Conservation (phyloP, 2,888 invertebrate species). For the Hedychridium roseum region DNA sequence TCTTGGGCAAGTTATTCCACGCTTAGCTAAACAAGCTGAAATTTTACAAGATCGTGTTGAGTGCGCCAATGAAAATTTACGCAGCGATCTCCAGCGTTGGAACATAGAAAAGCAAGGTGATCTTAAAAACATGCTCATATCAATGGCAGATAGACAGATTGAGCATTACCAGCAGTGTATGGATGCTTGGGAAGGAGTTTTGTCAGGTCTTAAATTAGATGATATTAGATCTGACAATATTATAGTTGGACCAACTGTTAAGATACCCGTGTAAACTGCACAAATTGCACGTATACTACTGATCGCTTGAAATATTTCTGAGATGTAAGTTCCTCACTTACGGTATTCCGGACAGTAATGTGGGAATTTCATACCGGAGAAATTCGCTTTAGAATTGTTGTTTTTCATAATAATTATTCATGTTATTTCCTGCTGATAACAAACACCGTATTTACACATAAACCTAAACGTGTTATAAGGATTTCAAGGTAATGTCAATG, state of each 20-base stretch:
- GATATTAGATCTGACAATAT: constrained; percentile 47
- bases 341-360: no score
- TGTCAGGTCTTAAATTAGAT: constrained; percentile 54
- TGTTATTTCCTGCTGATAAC: not conserved
- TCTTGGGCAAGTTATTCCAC: constrained; percentile 64
- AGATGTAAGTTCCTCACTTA: no score
- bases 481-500: no score
- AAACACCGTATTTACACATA: no score
- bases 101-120: constrained; percentile 72
- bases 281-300: no score
- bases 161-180: constrained; percentile 71
- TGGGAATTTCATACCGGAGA: no score
- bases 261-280: constrained; percentile 41
- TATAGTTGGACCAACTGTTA: constrained; percentile 37
- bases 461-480: no score
- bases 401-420: not conserved
- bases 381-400: no score
- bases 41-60: constrained; percentile 71
- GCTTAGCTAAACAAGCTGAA: constrained; percentile 66
- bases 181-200: constrained; percentile 67
- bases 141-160: constrained; percentile 73
- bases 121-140: constrained; percentile 70
- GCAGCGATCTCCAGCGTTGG: constrained; percentile 75
- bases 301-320: no score
- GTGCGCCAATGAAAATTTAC: constrained; percentile 74